Evolutionary conservation across 2,888 invertebrate genomes (phyloP), one percentile per base, ranked within the genome.

Genomic region (Oligia strigilis): DNA sequence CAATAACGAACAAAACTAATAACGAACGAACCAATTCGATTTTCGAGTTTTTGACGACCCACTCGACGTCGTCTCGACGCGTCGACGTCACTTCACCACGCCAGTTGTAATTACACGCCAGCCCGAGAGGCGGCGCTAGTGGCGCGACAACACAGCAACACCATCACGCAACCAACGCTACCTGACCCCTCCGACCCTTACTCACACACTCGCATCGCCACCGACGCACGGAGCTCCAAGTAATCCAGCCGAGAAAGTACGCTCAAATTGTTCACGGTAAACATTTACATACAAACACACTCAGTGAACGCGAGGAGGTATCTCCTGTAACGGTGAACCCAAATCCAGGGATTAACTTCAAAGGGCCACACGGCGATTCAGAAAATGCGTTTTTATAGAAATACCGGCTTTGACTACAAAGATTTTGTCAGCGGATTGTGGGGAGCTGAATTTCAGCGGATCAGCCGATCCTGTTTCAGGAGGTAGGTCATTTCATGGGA

Each of bases 351-450:
- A 96, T 96, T 96, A 96, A 95, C 95, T 94, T 96, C 95, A 96
- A 96, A 96, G 95, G 93, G 91, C 90, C 92, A 90, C 89, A 90
- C 91, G 92, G 94, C 94, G 93, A 95, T 96, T 94, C 94, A 83
- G 94, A 95, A 96, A 96, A 96, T 95, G 95, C 95, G 94, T 96
- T 96, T 96, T 96, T 95, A 95, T 94, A 95, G 93, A 95, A 95
- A 95, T 94, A 95, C 93, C 92, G 90, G 91, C 94, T 95, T 95
- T 95, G 94, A 94, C 92, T 94, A 94, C 92, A 92, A 93, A 94
- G 94, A 95, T 94, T 94, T 93, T 92, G 95, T 95, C 95, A 95
- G 94, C 94, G 93, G 91, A 94, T 94, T 91, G 93, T 81, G 92
- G 91, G 91, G 92, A 91, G 92, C 90, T 91, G 92, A 93, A 93